Percentiles rank a stretch among this genome's conserved stretches.
Conservation (phyloP, 2,113 vertebrate species). For the Coryphaenoides rupestris region DNA sequence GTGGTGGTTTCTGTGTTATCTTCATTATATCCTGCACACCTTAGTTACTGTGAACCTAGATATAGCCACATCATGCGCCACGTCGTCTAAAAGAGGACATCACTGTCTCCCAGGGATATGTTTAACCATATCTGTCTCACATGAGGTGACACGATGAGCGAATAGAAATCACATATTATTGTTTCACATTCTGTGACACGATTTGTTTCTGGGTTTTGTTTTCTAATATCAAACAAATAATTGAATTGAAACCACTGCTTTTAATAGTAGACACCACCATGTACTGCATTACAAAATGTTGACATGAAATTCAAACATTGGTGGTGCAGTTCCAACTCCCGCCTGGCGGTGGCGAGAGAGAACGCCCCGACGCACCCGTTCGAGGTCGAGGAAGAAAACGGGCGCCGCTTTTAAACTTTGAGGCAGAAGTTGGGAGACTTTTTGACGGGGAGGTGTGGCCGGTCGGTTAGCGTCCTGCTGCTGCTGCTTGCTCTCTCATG, state of each 20-base stretch:
- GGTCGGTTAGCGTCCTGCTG: background rate
- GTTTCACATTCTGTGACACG: background rate
- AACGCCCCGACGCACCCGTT: background rate
- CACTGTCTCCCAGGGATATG: slow-evolving; percentile 19
- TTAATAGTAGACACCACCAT: too few species aligned
- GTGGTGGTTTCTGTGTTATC: background rate
- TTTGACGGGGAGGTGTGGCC: slow-evolving; percentile 43
- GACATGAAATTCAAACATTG: background rate
- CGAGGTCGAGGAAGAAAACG: slow-evolving; percentile 47
- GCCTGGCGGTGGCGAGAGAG: slow-evolving; percentile 20
- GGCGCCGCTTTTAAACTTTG: slow-evolving; percentile 65
- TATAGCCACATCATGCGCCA: slow-evolving; percentile 25
- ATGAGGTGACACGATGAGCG: background rate
- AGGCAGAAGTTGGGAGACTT: slow-evolving; percentile 18
- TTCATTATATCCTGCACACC: slow-evolving; percentile 25
- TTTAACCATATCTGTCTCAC: background rate
- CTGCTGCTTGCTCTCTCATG: background rate
- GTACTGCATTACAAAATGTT: too few species aligned
- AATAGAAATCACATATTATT: background rate
- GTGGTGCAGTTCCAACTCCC: slow-evolving; percentile 26
- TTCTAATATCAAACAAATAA: too few species aligned
- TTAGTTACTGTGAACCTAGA: slow-evolving; percentile 30
- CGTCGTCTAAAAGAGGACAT: background rate
- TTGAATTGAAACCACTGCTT: too few species aligned
- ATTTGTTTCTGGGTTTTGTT: too few species aligned